Percentiles rank a stretch among this genome's conserved stretches.
Evolutionary conservation across 2,888 invertebrate genomes (phyloP).

Genomic region (Drosophila tripunctata): DNA sequence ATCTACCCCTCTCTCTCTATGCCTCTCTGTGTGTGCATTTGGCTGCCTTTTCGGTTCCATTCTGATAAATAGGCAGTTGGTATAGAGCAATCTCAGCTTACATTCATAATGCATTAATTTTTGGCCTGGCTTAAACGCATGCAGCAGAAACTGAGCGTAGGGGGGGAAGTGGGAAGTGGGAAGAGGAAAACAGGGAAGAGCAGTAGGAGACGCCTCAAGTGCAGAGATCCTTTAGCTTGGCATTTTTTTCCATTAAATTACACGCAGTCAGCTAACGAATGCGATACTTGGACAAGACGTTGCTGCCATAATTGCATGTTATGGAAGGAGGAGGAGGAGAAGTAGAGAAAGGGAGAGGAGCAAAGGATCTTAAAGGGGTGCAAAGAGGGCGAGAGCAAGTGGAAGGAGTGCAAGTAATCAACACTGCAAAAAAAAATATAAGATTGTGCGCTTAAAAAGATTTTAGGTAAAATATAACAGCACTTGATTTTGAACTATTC

Average conservation of each 20-base stretch:
- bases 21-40: not conserved
- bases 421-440: too few relatives aligned
- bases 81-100: constrained; percentile 51
- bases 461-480: too few relatives aligned
- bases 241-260: constrained; percentile 73
- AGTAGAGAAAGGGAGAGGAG: not conserved
- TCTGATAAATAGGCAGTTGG: constrained; percentile 72
- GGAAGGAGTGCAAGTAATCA: too few relatives aligned
- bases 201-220: constrained; percentile 32
- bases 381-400: too few relatives aligned
- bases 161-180: not conserved
- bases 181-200: not conserved
- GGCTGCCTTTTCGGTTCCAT: not conserved
- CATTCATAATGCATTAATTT: constrained; percentile 75
- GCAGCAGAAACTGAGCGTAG: not conserved
- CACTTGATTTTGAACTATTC: too few relatives aligned
- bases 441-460: too few relatives aligned
- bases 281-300: constrained; percentile 48
- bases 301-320: constrained; percentile 55
- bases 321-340: not conserved
- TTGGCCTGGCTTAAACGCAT: constrained; percentile 45
- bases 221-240: constrained; percentile 28
- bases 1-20: not conserved
- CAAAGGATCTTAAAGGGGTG: not conserved
- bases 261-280: constrained; percentile 51